Evolutionary conservation across 2,113 vertebrate species (phyloP), one percentile per base, ranked within the genome.

Genomic region (Eidolon helvum): DNA sequence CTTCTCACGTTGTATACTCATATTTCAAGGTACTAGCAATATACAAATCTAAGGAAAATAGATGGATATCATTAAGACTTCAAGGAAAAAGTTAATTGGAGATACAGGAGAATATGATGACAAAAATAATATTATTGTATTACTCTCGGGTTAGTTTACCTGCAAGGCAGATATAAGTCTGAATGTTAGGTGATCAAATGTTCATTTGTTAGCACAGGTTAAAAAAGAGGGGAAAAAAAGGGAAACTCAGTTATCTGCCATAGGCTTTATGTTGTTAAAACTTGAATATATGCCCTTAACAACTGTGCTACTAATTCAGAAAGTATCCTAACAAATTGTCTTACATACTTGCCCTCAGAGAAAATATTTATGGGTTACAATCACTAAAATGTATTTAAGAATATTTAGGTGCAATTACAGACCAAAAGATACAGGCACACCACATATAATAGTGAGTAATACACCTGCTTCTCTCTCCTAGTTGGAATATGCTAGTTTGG

Each of bases 241-340:
- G 24, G 3, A 35, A 69, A 38, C 10, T 61, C 61, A 71, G 57
- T 72, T 77, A 85, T 68, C 93, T 92, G 3, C 10, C 7, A 45
- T 66, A 21, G 3, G 45, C 11, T 75, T 87, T 78, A 28, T 71
- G 43, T 21, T 95, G 48, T 59, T 93, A 94, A 87, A 91, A 75
- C 50, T 90, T 87, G 72, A 97, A 74, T 65, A 43, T 97, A 94
- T 43, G 77, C 2, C 2, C 95, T 77, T 74, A 66, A 26, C 0
- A 53, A 38, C 0, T 61, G 77, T 88, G 30, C 4, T 66, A 72
- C 8, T 66, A 3, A 10, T 65, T 69, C 57, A 84, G n/a, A 66
- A 84, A 94, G 71, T 38, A 87, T 59, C 40, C 48, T 71, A 75
- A 40, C 18, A 48, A 77, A 71, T 19, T 43, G 22, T 15, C 80